phyloP scores from a whole-genome alignment of 2,888 invertebrate genomes.

The Liposcelis brunnea region DNA sequence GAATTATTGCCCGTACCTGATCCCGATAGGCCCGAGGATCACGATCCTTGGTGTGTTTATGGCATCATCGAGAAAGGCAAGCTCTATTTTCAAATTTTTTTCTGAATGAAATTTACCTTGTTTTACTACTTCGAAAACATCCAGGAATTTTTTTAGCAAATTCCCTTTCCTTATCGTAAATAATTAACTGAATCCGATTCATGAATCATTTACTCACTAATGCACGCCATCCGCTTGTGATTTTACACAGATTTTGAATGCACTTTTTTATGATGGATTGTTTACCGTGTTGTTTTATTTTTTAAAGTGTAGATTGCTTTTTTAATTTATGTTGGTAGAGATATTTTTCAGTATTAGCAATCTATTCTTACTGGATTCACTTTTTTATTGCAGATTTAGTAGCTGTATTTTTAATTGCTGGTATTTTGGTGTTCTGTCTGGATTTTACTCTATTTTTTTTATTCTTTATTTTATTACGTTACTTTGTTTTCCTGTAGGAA shows the following conservation, averaged over 20 bases:
- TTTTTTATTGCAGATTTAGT: no score
- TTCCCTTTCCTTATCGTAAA: no score
- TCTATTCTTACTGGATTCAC: no score
- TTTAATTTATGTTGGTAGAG: conserved; percentile 3
- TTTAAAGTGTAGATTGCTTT: conserved; percentile 5
- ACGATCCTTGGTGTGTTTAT: conserved; percentile 79
- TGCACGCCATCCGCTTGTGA: not conserved
- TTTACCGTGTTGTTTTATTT: conserved; percentile 6
- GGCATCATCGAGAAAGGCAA: conserved; percentile 35
- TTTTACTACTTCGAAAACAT: conserved; percentile 13
- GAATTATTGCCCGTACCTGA: conserved; percentile 55
- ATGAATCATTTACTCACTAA: no score
- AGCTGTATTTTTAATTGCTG: not conserved
- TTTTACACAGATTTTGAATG: conserved; percentile 10
- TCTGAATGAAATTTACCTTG: conserved; percentile 15
- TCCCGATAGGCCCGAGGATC: conserved; percentile 74
- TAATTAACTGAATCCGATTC: no score
- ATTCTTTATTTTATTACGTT: conserved; percentile 10
- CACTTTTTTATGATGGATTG: not conserved
- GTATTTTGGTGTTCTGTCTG: conserved; percentile 2
- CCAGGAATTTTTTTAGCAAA: no score
- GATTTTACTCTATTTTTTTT: conserved; percentile 12
- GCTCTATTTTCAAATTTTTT: conserved; percentile 20
- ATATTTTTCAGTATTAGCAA: no score
- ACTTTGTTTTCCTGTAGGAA: not conserved